These are phyloP conservation scores for Andrena marginata DNA, from an alignment of 2,888 invertebrate genomes.

Conservation along the genomic window DNA sequence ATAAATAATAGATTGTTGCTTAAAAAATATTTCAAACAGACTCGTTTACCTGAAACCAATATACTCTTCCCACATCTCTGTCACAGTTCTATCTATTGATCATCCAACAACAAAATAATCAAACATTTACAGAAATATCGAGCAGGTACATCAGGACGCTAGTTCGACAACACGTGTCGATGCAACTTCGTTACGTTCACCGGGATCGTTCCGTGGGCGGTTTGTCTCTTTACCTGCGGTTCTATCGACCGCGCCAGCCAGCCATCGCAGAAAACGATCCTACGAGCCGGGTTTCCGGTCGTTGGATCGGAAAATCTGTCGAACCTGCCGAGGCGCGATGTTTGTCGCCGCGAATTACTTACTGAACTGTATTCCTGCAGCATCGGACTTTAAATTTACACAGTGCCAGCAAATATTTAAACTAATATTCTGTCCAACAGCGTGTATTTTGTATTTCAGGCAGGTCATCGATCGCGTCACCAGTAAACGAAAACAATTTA, in stretches of 20 bases:
- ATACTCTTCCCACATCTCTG: too few species aligned
- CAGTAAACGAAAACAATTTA: too few species aligned
- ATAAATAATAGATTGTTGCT: too few species aligned
- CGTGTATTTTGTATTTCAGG: neutral
- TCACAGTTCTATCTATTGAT: slow-evolving; percentile 1
- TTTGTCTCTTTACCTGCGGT: slow-evolving; percentile 12
- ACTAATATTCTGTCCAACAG: too few species aligned
- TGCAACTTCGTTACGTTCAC: neutral
- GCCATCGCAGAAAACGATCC: neutral
- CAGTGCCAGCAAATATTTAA: too few species aligned
- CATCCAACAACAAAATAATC: slow-evolving; percentile 5
- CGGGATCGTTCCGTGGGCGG: slow-evolving; percentile 6
- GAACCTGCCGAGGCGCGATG: neutral
- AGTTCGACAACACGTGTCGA: slow-evolving; percentile 11
- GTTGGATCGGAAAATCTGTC: neutral
- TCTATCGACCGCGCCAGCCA: slow-evolving; percentile 10
- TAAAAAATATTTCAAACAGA: too few species aligned
- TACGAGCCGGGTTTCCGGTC: neutral
- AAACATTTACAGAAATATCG: slow-evolving; percentile 7
- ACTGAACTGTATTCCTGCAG: neutral
- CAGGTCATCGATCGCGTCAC: neutral
- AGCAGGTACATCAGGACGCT: neutral
- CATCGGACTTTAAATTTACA: neutral
- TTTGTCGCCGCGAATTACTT: neutral
- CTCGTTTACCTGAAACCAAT: neutral